Percentiles rank a stretch among this genome's conserved stretches.
Conservation (phyloP, 2,888 invertebrate genomes). For the Mythimna albipuncta region DNA sequence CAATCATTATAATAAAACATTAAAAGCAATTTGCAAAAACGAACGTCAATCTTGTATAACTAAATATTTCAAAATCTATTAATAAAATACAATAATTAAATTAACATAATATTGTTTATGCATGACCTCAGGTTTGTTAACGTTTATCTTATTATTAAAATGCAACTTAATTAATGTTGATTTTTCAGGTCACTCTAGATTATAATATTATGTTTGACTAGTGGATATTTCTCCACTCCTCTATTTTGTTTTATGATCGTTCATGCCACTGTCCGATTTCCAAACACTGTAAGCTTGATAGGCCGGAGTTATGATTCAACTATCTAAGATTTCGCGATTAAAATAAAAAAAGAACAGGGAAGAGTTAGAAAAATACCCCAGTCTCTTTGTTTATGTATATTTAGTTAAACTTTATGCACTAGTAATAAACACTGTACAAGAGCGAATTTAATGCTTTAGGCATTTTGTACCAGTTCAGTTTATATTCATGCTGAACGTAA, state of each 20-base stretch:
- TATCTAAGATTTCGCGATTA: too few species aligned
- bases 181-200: background rate
- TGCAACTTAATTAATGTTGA: background rate
- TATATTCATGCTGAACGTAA: too few species aligned
- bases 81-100: conserved; percentile 2
- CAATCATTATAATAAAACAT: background rate
- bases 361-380: background rate
- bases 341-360: too few species aligned
- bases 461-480: too few species aligned
- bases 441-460: too few species aligned
- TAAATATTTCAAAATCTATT: conserved; percentile 1
- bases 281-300: background rate
- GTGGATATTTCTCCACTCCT: background rate
- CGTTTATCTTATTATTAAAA: background rate
- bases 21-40: background rate
- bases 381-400: too few species aligned
- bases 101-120: conserved; percentile 17
- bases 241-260: background rate
- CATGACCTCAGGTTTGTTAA: background rate
- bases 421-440: too few species aligned
- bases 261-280: background rate
- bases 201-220: background rate
- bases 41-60: background rate
- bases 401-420: too few species aligned
- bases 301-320: too few species aligned